phyloP scores from a whole-genome alignment of 2,888 invertebrate genomes.

The Pachydiplax longipennis region DNA sequence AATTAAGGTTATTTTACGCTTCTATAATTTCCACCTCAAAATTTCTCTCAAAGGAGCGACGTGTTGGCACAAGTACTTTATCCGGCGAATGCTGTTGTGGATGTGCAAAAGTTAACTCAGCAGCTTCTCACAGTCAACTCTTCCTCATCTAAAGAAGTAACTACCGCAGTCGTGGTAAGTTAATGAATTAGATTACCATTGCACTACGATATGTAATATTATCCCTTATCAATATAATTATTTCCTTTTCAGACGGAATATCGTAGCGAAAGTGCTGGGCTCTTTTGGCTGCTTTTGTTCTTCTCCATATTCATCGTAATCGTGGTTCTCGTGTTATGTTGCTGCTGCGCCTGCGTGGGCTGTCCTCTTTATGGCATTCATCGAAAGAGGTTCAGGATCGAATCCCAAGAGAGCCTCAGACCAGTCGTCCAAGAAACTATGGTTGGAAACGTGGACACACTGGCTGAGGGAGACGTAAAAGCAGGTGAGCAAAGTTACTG shows the following conservation, averaged over 20 bases:
- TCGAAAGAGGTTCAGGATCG: background rate
- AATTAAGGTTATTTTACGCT: too few species aligned
- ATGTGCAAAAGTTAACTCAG: constrained; percentile 76
- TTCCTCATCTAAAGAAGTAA: constrained; percentile 25
- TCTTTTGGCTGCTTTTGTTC: constrained; percentile 80
- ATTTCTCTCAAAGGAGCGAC: constrained; percentile 65
- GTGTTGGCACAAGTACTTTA: constrained; percentile 76
- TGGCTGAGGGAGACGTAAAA: background rate
- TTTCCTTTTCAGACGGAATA: constrained; percentile 73
- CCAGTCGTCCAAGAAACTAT: background rate
- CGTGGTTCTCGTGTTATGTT: constrained; percentile 73
- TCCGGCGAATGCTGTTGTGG: constrained; percentile 68
- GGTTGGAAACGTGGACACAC: background rate
- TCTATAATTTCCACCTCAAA: too few species aligned
- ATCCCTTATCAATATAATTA: background rate
- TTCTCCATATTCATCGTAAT: constrained; percentile 77
- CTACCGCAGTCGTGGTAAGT: constrained; percentile 48
- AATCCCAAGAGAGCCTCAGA: constrained; percentile 17
- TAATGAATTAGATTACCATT: background rate
- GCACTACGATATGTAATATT: background rate
- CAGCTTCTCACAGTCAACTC: constrained; percentile 60
- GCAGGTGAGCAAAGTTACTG: background rate
- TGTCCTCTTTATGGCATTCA: constrained; percentile 75
- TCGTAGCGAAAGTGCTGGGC: constrained; percentile 73
- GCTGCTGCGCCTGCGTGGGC: constrained; percentile 85